Evolutionary conservation across 2,888 invertebrate species (phyloP).

Genomic region (Athalia rosae): DNA sequence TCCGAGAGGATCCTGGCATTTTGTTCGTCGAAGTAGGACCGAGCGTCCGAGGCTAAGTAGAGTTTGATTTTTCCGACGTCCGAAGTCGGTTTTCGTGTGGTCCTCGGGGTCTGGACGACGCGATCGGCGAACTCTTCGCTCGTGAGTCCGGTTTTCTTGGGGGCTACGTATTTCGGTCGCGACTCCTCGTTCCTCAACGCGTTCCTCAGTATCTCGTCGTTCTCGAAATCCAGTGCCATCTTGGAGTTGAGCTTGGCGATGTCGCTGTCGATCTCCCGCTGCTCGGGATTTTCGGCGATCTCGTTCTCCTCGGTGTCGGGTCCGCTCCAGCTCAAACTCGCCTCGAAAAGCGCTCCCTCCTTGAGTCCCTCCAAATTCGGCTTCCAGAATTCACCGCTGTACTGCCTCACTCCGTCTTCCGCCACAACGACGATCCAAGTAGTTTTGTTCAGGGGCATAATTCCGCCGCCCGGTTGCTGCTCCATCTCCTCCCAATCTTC

Average conservation of each 20-base stretch:
- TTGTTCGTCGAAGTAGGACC: conserved; percentile 32
- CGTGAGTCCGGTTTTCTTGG: conserved; percentile 50
- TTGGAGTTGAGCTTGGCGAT: conserved; percentile 62
- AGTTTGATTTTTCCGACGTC: conserved; percentile 20
- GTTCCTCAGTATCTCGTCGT: conserved; percentile 54
- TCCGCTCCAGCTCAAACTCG: conserved; percentile 68
- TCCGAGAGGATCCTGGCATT: conserved; percentile 32
- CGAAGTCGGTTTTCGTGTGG: conserved; percentile 5
- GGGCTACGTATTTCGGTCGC: conserved; percentile 32
- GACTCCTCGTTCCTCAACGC: conserved; percentile 2
- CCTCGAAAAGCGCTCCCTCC: conserved; percentile 67
- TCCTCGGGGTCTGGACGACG: not conserved
- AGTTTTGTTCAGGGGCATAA: conserved; percentile 60
- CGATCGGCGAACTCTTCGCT: not conserved
- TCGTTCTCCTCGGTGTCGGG: conserved; percentile 62
- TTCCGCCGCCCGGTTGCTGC: conserved; percentile 62
- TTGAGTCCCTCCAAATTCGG: conserved; percentile 67
- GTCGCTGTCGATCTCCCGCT: conserved; percentile 65
- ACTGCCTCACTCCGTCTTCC: conserved; percentile 61
- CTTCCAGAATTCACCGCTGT: conserved; percentile 68
- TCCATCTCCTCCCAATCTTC: conserved; percentile 64
- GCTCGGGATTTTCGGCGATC: conserved; percentile 63
- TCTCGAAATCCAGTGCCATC: conserved; percentile 63
- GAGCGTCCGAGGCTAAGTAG: conserved; percentile 20
- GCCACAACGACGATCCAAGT: conserved; percentile 68